phyloP scores from a whole-genome alignment of 1,140 invertebrate species.

The Pseudomyrmex concolor region DNA sequence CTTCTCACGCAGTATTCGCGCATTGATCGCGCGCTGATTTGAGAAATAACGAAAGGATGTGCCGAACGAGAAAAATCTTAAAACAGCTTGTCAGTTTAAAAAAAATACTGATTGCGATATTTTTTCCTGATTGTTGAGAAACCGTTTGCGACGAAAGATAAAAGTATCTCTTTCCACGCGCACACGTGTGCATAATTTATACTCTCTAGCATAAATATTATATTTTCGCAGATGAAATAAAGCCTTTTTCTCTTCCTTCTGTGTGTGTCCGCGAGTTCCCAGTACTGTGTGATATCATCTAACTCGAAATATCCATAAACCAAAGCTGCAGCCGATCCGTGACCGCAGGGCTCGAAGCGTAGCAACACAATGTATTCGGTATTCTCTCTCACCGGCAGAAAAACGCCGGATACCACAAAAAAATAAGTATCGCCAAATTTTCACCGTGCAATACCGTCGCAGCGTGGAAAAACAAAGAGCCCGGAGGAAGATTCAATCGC shows the following conservation, averaged over 20 bases:
- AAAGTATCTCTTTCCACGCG: not conserved
- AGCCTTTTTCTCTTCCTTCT: not conserved
- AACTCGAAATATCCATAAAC: conserved; percentile 61
- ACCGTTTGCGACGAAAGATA: not conserved
- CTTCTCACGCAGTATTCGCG: not conserved
- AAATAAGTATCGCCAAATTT: conserved; percentile 62
- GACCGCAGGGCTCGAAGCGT: conserved; percentile 54
- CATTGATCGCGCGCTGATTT: conserved; percentile 7
- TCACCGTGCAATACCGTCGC: conserved; percentile 56
- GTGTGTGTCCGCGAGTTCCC: conserved; percentile 4
- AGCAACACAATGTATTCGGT: conserved; percentile 60
- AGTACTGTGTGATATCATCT: conserved; percentile 52
- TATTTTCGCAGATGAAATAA: conserved; percentile 29
- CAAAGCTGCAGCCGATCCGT: conserved; percentile 51
- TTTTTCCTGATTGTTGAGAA: not conserved
- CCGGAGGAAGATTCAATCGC: conserved; percentile 64
- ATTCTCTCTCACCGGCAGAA: conserved; percentile 52
- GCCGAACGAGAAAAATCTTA: not conserved
- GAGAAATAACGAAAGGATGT: not conserved
- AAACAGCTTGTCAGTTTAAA: not conserved
- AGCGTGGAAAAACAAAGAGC: conserved; percentile 59
- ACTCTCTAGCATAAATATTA: conserved; percentile 17
- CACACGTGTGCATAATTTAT: not conserved
- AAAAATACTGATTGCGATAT: not conserved
- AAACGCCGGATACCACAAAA: conserved; percentile 47